phyloP scores from a whole-genome alignment of 1,140 invertebrate genomes.

The Drosophila kohkoa region DNA sequence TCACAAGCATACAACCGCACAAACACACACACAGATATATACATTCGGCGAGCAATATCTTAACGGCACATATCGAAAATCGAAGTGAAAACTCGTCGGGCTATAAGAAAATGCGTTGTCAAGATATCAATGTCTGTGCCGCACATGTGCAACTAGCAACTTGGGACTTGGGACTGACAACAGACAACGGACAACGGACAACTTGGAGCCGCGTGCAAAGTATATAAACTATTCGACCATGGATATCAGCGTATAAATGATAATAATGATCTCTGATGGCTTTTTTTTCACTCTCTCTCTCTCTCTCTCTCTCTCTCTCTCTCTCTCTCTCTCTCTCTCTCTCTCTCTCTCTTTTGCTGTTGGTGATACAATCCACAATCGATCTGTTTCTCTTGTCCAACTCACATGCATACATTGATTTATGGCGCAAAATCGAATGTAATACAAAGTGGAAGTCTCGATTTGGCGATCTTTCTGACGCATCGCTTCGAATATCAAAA shows the following conservation, averaged over 20 bases:
- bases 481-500: constrained; percentile 12
- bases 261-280: constrained; percentile 40
- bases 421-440: constrained; percentile 59
- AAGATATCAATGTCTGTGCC: constrained; percentile 61
- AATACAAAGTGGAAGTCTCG: constrained; percentile 30
- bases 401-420: constrained; percentile 46
- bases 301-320: neutral
- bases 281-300: constrained; percentile 13
- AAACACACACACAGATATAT: constrained; percentile 13
- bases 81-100: constrained; percentile 67
- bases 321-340: neutral
- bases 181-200: constrained; percentile 39
- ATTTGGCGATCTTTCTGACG: constrained; percentile 11
- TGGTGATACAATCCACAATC: constrained; percentile 40
- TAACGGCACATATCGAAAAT: constrained; percentile 63
- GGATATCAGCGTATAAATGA: constrained; percentile 14
- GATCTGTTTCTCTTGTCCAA: constrained; percentile 50
- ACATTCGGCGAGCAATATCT: constrained; percentile 25
- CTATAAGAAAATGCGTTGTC: constrained; percentile 46
- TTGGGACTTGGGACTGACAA: constrained; percentile 28
- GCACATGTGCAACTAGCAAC: constrained; percentile 57
- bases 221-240: neutral
- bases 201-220: neutral
- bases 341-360: neutral
- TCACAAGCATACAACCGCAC: constrained; percentile 56